phyloP scores from a whole-genome alignment of 2,888 invertebrate genomes.

The Plusia festucae region DNA sequence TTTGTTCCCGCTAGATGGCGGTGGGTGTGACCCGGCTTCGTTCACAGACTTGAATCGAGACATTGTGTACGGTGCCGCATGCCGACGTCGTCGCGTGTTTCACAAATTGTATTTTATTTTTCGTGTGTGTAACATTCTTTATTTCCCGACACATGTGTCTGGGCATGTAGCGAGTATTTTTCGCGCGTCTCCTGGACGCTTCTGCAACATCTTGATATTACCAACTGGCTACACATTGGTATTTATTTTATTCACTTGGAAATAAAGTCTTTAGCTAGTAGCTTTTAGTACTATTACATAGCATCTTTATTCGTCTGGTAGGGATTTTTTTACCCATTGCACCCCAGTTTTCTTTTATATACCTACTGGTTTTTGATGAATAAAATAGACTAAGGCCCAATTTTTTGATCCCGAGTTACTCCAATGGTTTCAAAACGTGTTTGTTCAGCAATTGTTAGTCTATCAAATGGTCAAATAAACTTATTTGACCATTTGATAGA shows the following conservation, averaged over 20 bases:
- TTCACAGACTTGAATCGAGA: slow-evolving; percentile 34
- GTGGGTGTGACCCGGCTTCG: slow-evolving; percentile 27
- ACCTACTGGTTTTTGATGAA: too few relatives aligned
- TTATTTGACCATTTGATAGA: too few relatives aligned
- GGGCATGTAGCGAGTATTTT: slow-evolving; percentile 34
- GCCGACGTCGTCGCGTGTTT: slow-evolving; percentile 25
- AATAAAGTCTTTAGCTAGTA: slow-evolving; percentile 45
- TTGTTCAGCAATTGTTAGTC: too few relatives aligned
- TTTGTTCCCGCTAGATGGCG: slow-evolving; percentile 49
- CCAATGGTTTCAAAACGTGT: too few relatives aligned
- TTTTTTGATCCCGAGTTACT: too few relatives aligned
- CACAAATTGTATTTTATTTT: slow-evolving; percentile 54
- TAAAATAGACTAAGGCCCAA: too few relatives aligned
- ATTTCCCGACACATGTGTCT: slow-evolving; percentile 37
- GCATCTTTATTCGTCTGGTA: not conserved
- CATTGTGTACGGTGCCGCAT: slow-evolving; percentile 32
- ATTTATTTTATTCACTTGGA: slow-evolving; percentile 35
- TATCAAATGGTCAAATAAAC: too few relatives aligned
- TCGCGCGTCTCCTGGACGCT: slow-evolving; percentile 34
- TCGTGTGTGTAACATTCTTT: slow-evolving; percentile 45
- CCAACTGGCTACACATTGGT: slow-evolving; percentile 36
- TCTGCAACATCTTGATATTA: slow-evolving; percentile 41
- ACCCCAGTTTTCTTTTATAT: too few relatives aligned
- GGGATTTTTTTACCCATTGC: not conserved
- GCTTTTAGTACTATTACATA: slow-evolving; percentile 16